Conservation (phyloP, 2,113 vertebrate genomes). For the Aptenodytes forsteri region DNA sequence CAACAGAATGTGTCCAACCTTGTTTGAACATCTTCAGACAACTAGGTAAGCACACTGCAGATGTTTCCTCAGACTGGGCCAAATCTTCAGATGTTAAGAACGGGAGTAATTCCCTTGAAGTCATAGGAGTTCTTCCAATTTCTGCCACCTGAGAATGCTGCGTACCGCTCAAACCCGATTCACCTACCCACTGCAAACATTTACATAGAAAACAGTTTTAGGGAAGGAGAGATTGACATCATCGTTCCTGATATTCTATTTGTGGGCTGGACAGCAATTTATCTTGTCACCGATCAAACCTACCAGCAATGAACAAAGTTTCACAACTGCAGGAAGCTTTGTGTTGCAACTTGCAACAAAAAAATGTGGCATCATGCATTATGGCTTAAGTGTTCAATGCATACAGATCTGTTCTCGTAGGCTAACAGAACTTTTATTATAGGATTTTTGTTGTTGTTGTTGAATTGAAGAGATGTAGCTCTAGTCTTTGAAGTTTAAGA, state of each 20-base stretch:
- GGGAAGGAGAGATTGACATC: conserved; percentile 23
- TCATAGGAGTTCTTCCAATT: conserved; percentile 18
- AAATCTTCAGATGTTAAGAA: background rate
- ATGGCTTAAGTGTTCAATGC: background rate
- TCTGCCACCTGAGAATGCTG: conserved; percentile 45
- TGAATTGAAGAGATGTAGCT: conserved; percentile 43
- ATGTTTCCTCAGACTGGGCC: background rate
- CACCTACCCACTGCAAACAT: background rate
- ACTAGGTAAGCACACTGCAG: background rate
- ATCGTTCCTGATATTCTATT: background rate
- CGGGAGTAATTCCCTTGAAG: background rate
- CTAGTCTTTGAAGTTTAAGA: conserved; percentile 82
- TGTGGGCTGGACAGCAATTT: conserved; percentile 38
- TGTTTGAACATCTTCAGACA: background rate
- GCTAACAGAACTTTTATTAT: conserved; percentile 31
- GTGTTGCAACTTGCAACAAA: conserved; percentile 30
- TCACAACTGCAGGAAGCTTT: conserved; percentile 36
- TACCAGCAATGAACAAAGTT: conserved; percentile 2
- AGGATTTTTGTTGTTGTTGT: conserved; percentile 24
- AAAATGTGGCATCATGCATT: background rate
- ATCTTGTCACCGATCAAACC: conserved; percentile 53
- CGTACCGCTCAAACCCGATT: background rate
- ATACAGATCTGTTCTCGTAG: background rate
- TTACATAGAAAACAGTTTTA: conserved; percentile 42
- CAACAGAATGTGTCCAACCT: background rate